phyloP scores from a whole-genome alignment of 2,113 vertebrate species.

The zebrafish (Danio rerio) region GRCz12tu NC_133184.1:12058501-12059000 shows the following conservation, averaged over 20 bases:
- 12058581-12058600: conserved; percentile 41
- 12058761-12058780: conserved; percentile 97
- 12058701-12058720: conserved; percentile 23
- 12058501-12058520: neutral
- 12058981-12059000: neutral
- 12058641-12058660: conserved; percentile 22
- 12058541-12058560: conserved; percentile 16
- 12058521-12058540: conserved; percentile 36
- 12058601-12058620: conserved; percentile 32
- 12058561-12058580: conserved; percentile 22
- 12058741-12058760: conserved; percentile 91
- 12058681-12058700: conserved; percentile 31
- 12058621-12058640: neutral
- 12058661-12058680: neutral
- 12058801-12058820: conserved; percentile 97
- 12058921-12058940: neutral
- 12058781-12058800: conserved; percentile 98
- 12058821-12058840: conserved; percentile 95
- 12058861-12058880: conserved; percentile 84
- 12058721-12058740: neutral
- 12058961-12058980: neutral
- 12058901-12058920: conserved; percentile 13
- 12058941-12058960: neutral
- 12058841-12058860: conserved; percentile 86
- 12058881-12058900: conserved; percentile 85